Evolutionary conservation across 2,888 invertebrate genomes (phyloP), one percentile per base, ranked within the genome.

Genomic region (Drosophila subsilvestris): DNA sequence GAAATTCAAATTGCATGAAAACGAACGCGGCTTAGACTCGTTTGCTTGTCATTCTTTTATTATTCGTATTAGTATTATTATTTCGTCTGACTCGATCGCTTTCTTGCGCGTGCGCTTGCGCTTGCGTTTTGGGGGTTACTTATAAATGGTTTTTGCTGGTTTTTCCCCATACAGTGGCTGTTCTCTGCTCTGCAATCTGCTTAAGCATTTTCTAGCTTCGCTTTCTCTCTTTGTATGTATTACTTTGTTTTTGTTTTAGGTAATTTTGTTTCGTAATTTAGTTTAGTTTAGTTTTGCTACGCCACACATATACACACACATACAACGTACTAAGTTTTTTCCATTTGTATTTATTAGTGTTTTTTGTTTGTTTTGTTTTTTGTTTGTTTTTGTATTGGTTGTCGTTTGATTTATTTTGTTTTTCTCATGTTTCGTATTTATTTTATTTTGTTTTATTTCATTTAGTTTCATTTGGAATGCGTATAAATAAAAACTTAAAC

Each of bases 401-500:
- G 57, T 72, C 76, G 75, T 67, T 63, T 75, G 37, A 63, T 67
- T 84, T 51, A 48, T 55, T 48, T 25, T 53, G 47, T 58, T 65
- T 55, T 29, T 50, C 79, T 71, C 65, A 42, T 54, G 42, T 43
- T 63, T 20, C 29, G 8, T 78, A 74, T 69, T 59, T 55, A 58
- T 71, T 82, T 79, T 55, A 74, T 78, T 78, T 67, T 58, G 59
- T 72, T 82, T 79, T 71, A 60, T 76, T 43, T 29, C 53, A 56
- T 74, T 65, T 59, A 49, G 42, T 81, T 67, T 71, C 37, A 37
- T 37, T 37, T 37, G 37, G 37, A 37, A 77, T 82, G 78, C 76
- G 66, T 86, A 88, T 90, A 90, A 86, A 89, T 90, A 90, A 89
- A 77, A 86, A 89, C 89, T 83, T 83, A 90, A 89, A 90, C 77